These are phyloP conservation scores for Tolmerus cingulatus DNA, from an alignment of 2,888 invertebrate genomes.

Conservation along the genomic window DNA sequence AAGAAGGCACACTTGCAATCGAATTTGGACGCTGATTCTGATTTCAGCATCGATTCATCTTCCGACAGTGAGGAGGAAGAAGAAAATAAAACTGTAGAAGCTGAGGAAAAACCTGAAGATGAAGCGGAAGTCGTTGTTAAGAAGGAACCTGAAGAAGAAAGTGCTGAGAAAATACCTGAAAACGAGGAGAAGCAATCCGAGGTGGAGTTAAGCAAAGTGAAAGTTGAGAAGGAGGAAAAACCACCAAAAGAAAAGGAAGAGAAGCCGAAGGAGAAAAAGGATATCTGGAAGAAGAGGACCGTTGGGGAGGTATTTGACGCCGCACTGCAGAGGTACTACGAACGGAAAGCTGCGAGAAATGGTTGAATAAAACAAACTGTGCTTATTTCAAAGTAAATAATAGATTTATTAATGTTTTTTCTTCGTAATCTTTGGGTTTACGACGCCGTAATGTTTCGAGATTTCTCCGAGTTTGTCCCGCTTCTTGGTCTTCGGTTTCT, in stretches of 20 bases:
- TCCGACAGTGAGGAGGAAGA: conserved; percentile 62
- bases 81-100: background rate
- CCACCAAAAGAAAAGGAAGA: conserved; percentile 52
- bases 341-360: conserved; percentile 71
- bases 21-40: conserved; percentile 77
- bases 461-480: conserved; percentile 65
- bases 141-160: conserved; percentile 29
- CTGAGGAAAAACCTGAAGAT: background rate
- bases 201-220: conserved; percentile 45
- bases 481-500: conserved; percentile 59
- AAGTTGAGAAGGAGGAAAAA: conserved; percentile 47
- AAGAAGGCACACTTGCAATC: conserved; percentile 67
- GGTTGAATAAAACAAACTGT: background rate
- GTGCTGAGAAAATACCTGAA: background rate
- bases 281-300: conserved; percentile 86
- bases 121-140: conserved; percentile 21
- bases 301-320: conserved; percentile 79
- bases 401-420: conserved; percentile 3
- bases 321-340: conserved; percentile 78
- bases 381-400: background rate
- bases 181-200: conserved; percentile 46
- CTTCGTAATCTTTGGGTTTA: conserved; percentile 56
- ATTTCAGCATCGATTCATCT: conserved; percentile 72
- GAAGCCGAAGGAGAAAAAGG: conserved; percentile 65
- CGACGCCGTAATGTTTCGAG: conserved; percentile 60